Base-by-base conservation (phyloP, 1,140 invertebrate species). In the Latrodectus geometricus region DNA sequence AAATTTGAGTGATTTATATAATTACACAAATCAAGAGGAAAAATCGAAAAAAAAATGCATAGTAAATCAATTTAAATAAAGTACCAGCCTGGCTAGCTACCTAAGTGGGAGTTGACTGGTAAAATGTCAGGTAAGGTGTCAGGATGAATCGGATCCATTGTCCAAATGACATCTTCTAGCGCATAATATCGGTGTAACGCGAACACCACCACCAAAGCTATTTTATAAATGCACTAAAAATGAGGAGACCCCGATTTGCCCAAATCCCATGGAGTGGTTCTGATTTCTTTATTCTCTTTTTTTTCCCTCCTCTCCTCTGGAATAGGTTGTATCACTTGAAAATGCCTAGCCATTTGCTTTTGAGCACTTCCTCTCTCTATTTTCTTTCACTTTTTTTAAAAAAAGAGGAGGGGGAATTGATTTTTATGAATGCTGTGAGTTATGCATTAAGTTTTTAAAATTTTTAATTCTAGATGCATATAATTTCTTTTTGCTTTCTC, bases 81-180 rank as follows among this genome's bases (percentile, higher is more conserved):
- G n/a, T n/a, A n/a, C n/a, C n/a, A n/a, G n/a, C n/a, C n/a, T n/a
- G n/a, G n/a, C n/a, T n/a, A n/a, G n/a, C n/a, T n/a, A n/a, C n/a
- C n/a, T n/a, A n/a, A n/a, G n/a, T n/a, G n/a, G n/a, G n/a, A n/a
- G n/a, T n/a, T n/a, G n/a, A n/a, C n/a, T n/a, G n/a, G n/a, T n/a
- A n/a, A n/a, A n/a, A n/a, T n/a, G n/a, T n/a, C n/a, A n/a, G 83
- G 87, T 84, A 84, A 88, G 79, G 81, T 88, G 87, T 88, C 87
- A 88, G 80, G 78, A 75, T 81, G 81, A 78, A 88, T 88, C 81
- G 87, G 87, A 88, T 79, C 87, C 78, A 88, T 88, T 88, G 87
- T 88, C 81, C 87, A 88, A 88, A 88, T 88, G 87, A 88, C 80
- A 88, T 88, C 81, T 65, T 56, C 68, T 54, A 73, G 65, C 82